A percentile compares a stretch with the other conserved stretches of the same genome.
These are phyloP conservation scores for Drosophila melanosoma DNA, from an alignment of 2,888 invertebrate species.

Conservation along the genomic window DNA sequence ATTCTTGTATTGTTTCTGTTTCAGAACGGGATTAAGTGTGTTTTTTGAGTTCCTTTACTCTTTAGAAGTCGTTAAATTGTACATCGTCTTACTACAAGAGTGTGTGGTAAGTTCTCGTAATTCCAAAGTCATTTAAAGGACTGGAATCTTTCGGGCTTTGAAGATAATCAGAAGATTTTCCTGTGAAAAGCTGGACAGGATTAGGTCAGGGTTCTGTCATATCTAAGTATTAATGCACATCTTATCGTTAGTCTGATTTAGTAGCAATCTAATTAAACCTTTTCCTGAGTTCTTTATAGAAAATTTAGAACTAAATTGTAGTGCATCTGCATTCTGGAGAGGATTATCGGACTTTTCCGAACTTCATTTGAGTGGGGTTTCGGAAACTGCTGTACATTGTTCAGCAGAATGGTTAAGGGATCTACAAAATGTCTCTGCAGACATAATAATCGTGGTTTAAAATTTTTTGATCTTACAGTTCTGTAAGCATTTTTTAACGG, in stretches of 20 bases:
- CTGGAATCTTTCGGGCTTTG: neutral
- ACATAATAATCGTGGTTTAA: neutral
- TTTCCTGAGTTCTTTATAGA: too few relatives aligned
- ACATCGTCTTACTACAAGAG: neutral
- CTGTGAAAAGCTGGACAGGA: constrained; percentile 15
- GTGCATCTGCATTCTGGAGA: neutral
- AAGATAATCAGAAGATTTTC: neutral
- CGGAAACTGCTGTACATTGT: neutral
- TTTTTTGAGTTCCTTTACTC: neutral
- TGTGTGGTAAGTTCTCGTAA: neutral
- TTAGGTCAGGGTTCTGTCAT: neutral
- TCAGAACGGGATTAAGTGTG: constrained; percentile 25
- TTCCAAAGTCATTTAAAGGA: neutral
- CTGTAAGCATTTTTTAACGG: neutral
- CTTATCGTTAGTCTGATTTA: neutral
- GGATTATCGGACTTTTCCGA: neutral
- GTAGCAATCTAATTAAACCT: neutral
- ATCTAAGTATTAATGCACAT: too few relatives aligned
- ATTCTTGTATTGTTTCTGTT: neutral
- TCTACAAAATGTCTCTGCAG: neutral
- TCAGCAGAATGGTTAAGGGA: neutral
- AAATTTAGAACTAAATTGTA: neutral
- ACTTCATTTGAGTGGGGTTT: neutral
- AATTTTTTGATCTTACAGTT: neutral
- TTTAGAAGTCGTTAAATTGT: neutral